These are phyloP conservation scores for Agapornis roseicollis DNA, from an alignment of 2,113 vertebrate species.

Conservation along the genomic window DNA sequence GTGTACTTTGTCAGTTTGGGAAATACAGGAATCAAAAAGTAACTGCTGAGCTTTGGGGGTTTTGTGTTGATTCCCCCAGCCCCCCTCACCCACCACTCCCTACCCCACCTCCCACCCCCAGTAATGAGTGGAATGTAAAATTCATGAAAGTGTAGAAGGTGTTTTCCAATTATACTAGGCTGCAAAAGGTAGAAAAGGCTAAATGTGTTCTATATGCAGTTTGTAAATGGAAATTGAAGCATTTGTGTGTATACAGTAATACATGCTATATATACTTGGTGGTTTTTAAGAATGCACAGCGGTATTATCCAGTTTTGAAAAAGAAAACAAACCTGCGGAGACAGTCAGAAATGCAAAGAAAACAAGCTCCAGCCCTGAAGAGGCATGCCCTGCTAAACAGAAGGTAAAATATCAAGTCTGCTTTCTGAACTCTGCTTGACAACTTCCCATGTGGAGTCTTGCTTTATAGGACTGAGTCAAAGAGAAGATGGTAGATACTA, in stretches of 20 bases:
- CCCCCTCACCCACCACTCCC: no score
- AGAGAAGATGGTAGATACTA: background rate
- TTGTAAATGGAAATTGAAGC: background rate
- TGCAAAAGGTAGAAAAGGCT: background rate
- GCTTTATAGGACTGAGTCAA: background rate
- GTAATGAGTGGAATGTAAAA: background rate
- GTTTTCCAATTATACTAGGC: background rate
- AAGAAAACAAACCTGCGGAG: constrained; percentile 74
- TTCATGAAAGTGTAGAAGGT: background rate
- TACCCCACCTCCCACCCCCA: background rate
- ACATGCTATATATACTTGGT: background rate
- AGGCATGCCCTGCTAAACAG: constrained; percentile 80
- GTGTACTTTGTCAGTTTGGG: background rate
- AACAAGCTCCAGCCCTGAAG: constrained; percentile 67
- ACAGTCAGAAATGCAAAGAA: constrained; percentile 79
- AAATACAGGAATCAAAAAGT: background rate
- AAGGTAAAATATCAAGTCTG: constrained; percentile 73
- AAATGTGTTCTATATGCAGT: background rate
- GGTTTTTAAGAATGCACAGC: constrained; percentile 71
- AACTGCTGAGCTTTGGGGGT: background rate
- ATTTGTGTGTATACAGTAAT: background rate
- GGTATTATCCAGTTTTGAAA: constrained; percentile 79
- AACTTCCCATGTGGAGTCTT: background rate
- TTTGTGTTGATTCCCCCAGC: background rate
- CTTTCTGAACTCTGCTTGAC: background rate